Evolutionary conservation across 2,113 vertebrate species (phyloP).

Genomic region (Colius striatus): DNA sequence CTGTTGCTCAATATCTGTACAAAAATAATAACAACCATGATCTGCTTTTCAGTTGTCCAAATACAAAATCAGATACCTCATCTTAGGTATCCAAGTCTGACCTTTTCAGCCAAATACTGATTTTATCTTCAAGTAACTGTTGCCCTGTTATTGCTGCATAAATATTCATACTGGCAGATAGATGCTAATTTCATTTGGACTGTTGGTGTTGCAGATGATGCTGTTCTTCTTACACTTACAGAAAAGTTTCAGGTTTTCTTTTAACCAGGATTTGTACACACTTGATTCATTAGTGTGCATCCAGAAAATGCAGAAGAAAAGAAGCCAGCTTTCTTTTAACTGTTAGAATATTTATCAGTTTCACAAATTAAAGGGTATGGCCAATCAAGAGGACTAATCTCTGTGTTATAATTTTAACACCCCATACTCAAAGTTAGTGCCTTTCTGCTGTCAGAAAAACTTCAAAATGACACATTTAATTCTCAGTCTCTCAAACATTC

Average conservation of each 20-base stretch:
- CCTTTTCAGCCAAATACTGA: constrained; percentile 5
- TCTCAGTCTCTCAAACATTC: constrained; percentile 16
- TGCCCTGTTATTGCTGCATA: background rate
- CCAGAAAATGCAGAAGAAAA: background rate
- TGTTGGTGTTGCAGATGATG: background rate
- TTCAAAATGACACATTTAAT: constrained; percentile 14
- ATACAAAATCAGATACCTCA: constrained; percentile 44
- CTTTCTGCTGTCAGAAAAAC: constrained; percentile 19
- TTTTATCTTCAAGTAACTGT: constrained; percentile 18
- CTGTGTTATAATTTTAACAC: background rate
- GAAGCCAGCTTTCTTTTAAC: background rate
- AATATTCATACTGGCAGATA: background rate
- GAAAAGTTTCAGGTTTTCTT: background rate
- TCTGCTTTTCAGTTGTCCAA: background rate
- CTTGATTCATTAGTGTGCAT: background rate
- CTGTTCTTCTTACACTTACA: background rate
- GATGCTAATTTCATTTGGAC: background rate
- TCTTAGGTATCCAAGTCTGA: background rate
- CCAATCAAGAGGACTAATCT: background rate
- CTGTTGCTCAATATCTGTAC: constrained; percentile 23
- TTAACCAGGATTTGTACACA: background rate
- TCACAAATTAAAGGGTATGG: background rate
- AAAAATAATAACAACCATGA: constrained; percentile 27
- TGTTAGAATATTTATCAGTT: background rate
- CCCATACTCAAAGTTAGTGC: background rate